Evolutionary conservation across 2,797 vertebrate genomes (phyloP).

Genomic region (Petrocephalus sullivani): DNA sequence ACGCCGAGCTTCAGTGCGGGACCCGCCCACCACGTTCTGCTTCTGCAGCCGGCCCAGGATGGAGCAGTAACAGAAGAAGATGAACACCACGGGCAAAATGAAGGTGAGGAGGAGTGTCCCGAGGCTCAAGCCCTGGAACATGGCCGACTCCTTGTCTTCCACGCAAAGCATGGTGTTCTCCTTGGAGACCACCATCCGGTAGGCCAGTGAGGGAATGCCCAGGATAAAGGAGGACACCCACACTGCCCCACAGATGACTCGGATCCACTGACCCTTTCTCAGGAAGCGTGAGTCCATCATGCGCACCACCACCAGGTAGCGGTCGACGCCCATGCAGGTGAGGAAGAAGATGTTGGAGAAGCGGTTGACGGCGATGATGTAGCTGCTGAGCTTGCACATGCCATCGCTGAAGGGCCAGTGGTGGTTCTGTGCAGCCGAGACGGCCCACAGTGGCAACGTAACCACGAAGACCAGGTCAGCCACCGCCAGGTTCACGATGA

Average conservation of each 20-base stretch:
- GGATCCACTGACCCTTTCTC: conserved; percentile 52
- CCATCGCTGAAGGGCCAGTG: conserved; percentile 64
- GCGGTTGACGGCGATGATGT: conserved; percentile 71
- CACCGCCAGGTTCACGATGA: conserved; percentile 72
- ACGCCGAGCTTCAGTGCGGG: conserved; percentile 49
- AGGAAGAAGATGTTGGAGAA: conserved; percentile 82
- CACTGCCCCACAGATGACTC: conserved; percentile 50
- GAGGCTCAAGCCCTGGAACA: conserved; percentile 57
- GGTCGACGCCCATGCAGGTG: conserved; percentile 78
- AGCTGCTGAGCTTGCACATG: conserved; percentile 77
- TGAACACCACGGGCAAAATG: conserved; percentile 64
- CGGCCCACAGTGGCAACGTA: conserved; percentile 77
- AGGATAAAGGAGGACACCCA: conserved; percentile 67
- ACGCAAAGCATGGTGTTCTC: conserved; percentile 35
- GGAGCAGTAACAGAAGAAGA: conserved; percentile 70
- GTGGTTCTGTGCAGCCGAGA: conserved; percentile 44
- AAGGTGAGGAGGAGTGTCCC: conserved; percentile 65
- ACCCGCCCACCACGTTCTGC: conserved; percentile 45
- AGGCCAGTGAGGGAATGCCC: conserved; percentile 62
- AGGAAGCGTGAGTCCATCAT: conserved; percentile 58
- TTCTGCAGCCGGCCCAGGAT: conserved; percentile 63
- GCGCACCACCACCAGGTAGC: conserved; percentile 74
- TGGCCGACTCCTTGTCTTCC: conserved; percentile 42
- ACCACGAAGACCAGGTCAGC: conserved; percentile 75
- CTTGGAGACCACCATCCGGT: conserved; percentile 38